phyloP scores from a whole-genome alignment of 2,113 vertebrate species.

The Oreotrochilus melanogaster region DNA sequence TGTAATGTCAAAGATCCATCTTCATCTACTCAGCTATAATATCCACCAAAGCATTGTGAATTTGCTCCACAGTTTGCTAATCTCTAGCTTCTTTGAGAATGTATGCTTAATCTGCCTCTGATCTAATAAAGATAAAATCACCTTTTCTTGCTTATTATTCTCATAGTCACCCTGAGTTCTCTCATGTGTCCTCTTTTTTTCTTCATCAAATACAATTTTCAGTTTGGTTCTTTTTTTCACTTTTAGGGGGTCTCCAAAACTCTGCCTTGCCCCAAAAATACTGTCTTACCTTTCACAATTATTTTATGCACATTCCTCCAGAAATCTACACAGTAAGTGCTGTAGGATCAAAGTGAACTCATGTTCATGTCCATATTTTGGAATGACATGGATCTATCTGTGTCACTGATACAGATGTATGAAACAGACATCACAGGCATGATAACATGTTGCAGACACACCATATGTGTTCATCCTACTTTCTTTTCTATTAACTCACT shows the following conservation, averaged over 20 bases:
- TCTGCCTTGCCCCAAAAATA: neutral
- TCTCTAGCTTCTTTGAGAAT: neutral
- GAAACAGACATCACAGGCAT: neutral
- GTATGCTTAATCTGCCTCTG: neutral
- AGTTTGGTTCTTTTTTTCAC: neutral
- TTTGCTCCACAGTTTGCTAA: neutral
- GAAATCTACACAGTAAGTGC: neutral
- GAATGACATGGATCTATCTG: neutral
- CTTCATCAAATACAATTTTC: neutral
- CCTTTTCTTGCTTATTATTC: neutral
- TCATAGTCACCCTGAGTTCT: neutral
- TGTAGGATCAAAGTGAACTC: neutral
- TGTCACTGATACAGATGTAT: neutral
- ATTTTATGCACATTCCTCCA: neutral
- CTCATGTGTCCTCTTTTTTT: neutral
- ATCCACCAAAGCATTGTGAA: neutral
- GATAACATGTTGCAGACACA: neutral
- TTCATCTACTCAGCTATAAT: neutral
- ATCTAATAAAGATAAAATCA: neutral
- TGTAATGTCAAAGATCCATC: neutral
- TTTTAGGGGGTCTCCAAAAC: neutral
- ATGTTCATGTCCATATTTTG: neutral
- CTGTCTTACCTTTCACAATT: neutral
- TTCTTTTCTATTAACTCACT: neutral
- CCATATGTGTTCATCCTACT: accelerated